Evolutionary conservation across 1,140 invertebrate genomes (phyloP).

Genomic region (Vollenhovia emeryi): DNA sequence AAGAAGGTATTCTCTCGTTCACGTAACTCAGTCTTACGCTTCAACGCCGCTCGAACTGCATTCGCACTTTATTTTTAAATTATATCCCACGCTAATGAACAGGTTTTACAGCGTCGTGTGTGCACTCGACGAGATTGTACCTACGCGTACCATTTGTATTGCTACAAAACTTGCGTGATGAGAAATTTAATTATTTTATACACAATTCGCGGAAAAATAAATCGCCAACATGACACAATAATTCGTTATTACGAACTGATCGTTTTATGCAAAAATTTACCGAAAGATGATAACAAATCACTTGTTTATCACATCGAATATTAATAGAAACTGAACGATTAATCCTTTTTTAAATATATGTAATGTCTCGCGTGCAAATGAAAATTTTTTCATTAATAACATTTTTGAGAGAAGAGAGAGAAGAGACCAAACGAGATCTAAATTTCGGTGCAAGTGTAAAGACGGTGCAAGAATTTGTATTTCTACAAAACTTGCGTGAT

Average conservation of each 20-base stretch:
- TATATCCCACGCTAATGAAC: conserved; percentile 16
- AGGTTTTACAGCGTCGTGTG: not conserved
- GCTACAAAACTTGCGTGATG: not conserved
- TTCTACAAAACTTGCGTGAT: not conserved
- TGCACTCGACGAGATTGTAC: too few species aligned
- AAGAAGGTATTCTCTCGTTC: not conserved
- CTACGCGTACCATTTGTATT: too few species aligned
- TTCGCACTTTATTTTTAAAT: conserved; percentile 16
- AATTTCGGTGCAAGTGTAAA: too few species aligned
- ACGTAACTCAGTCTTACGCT: conserved; percentile 12
- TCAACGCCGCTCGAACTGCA: not conserved
- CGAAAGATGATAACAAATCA: not conserved
- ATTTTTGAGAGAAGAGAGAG: too few species aligned
- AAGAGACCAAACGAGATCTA: not conserved
- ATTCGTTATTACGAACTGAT: not conserved
- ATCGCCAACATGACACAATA: not conserved
- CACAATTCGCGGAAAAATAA: not conserved
- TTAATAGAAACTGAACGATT: not conserved
- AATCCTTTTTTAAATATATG: not conserved
- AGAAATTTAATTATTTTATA: conserved; percentile 13
- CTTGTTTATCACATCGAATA: not conserved
- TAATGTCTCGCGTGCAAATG: not conserved
- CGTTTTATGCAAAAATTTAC: not conserved
- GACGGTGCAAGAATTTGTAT: too few species aligned
- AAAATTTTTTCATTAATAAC: not conserved